Conservation (phyloP, 2,113 vertebrate genomes). For the Odocoileus virginianus region DNA sequence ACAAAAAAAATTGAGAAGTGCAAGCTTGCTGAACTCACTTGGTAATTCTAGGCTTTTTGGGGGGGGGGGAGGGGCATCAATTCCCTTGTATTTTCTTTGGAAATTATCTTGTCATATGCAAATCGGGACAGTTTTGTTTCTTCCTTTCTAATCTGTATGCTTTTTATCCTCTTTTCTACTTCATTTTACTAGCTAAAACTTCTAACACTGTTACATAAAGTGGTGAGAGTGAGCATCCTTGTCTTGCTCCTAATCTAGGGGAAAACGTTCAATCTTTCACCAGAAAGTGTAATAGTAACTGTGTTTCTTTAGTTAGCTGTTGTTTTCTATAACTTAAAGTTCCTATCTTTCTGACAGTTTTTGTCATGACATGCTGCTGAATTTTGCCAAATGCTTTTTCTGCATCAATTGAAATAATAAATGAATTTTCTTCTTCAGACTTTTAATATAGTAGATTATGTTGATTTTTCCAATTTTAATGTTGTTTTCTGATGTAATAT, state of each 20-base stretch:
- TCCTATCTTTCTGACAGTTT: neutral
- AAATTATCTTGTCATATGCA: neutral
- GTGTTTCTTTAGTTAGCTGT: neutral
- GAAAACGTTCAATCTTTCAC: neutral
- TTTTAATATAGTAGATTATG: neutral
- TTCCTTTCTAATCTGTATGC: neutral
- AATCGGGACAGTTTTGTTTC: neutral
- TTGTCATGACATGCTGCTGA: neutral
- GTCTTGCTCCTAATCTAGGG: neutral
- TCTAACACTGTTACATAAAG: neutral
- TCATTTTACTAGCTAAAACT: neutral
- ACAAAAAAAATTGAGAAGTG: neutral
- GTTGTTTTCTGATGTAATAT: neutral
- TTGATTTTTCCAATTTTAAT: neutral
- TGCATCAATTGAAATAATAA: neutral
- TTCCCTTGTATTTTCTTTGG: neutral
- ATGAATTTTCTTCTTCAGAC: neutral
- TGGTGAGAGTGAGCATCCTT: neutral
- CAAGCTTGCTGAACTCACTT: neutral
- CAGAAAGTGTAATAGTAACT: neutral
- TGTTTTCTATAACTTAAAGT: neutral
- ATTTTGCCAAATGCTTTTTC: neutral
- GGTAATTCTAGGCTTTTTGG: neutral
- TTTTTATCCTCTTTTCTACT: neutral
- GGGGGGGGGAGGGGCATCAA: neutral